Base-by-base conservation (phyloP, 2,797 vertebrate species). In the Denticeps clupeoides region DNA sequence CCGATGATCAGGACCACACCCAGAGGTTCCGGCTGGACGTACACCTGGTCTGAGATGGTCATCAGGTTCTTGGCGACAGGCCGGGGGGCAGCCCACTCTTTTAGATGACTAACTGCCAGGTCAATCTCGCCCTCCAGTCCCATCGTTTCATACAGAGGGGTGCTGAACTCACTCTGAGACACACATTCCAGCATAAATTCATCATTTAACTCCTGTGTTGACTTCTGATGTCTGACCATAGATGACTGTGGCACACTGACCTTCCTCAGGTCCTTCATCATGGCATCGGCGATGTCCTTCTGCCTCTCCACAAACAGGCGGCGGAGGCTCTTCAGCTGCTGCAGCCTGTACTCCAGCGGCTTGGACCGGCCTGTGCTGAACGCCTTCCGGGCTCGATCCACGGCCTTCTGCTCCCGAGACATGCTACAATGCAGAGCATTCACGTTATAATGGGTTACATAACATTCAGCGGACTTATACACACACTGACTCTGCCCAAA, bases 1-100 rank as follows among this genome's bases (percentile, higher is more conserved):
- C 91, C 88, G 0, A 97, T 89, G 63, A 95, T 42, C 12, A 96
- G 83, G 70, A 89, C 87, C 59, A 96, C 82, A 0, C 93, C 94
- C 57, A 96, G 77, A 0, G 94, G 93, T 67, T 98, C 87, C 0
- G 74, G 78, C 41, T 67, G 59, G 66, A 91, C 73, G 68, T 85
- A 98, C 22, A 82, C 70, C 0, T 88, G 82, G 4, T 93, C 91
- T 0, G 80, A 67, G 53, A 91, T 45, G 0, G 78, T 90, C 47
- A 87, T 12, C 11, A 87, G 50, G 53, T 75, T 86, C 82, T 80
- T 93, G 55, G 78, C 72, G 53, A 85, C 86, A 0, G 74, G 59
- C 19, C 84, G 71, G 0, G 91, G 87, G 0, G 77, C 81, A 0
- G 82, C 78, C 93, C 93, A 96, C 1, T 88, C 43, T 0, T 83